These are phyloP conservation scores for Tyto alba DNA, from an alignment of 2,113 vertebrate species.

Conservation along the genomic window DNA sequence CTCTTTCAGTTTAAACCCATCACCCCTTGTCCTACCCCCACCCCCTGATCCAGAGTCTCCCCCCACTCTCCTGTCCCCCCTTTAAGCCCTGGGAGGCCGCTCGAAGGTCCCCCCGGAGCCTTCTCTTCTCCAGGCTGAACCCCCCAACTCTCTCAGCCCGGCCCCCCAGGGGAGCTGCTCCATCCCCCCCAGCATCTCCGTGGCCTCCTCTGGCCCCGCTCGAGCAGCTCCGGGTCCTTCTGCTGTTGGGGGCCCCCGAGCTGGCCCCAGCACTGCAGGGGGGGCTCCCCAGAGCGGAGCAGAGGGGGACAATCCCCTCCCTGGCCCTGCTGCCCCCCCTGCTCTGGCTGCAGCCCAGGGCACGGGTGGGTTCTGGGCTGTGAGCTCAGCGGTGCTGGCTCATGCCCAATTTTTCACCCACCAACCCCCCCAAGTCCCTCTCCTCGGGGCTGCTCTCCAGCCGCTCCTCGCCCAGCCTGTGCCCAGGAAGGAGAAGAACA, in stretches of 20 bases:
- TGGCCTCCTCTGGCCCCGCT: background rate
- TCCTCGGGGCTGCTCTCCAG: rapidly evolving
- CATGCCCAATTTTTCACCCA: rapidly evolving
- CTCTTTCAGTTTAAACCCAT: background rate
- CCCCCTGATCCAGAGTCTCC: background rate
- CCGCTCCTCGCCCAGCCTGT: rapidly evolving
- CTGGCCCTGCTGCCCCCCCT: no score
- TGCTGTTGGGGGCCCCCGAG: no score
- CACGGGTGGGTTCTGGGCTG: no score
- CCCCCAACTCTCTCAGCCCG: background rate
- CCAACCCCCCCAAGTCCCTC: background rate
- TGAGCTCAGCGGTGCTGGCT: rapidly evolving
- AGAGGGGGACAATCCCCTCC: background rate
- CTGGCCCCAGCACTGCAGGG: no score
- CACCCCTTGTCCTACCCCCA: rapidly evolving
- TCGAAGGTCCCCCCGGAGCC: rapidly evolving
- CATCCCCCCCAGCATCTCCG: rapidly evolving
- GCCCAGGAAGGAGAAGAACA: background rate
- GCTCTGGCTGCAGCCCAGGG: no score
- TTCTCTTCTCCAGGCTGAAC: background rate
- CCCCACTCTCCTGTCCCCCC: background rate
- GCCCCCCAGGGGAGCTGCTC: background rate
- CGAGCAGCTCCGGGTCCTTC: rapidly evolving
- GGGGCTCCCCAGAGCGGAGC: rapidly evolving
- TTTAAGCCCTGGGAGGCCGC: rapidly evolving